Percentiles rank a stretch among this genome's conserved stretches.
phyloP scores from a whole-genome alignment of 1,140 invertebrate genomes.

The Pseudobourletiella spinata region DNA sequence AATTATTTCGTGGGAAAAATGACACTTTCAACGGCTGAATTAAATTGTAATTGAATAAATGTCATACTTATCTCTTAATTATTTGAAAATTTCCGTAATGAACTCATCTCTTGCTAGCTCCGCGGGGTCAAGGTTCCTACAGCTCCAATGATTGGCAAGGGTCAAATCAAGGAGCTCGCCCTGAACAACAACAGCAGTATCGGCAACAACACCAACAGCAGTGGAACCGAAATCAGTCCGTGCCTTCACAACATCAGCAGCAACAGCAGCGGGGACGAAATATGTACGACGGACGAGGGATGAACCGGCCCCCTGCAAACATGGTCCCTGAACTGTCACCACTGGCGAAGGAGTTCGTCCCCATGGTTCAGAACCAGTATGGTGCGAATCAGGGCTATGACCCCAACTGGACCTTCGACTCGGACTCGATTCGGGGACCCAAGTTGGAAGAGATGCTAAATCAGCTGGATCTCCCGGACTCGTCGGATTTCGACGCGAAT shows the following conservation, averaged over 20 bases:
- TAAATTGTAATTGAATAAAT: too few species aligned
- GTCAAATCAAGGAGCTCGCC: background rate
- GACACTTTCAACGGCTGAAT: too few species aligned
- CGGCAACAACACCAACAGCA: too few species aligned
- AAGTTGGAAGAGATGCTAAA: background rate
- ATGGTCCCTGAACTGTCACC: slow-evolving; percentile 7
- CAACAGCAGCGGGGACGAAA: background rate
- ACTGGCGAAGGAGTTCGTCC: slow-evolving; percentile 24
- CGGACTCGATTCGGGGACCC: background rate
- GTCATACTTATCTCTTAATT: too few species aligned
- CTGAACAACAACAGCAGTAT: background rate
- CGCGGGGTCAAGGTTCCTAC: background rate
- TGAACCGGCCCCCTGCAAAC: background rate
- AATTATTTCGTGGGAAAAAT: too few species aligned
- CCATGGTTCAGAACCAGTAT: background rate
- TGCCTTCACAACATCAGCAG: background rate
- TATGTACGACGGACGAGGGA: background rate
- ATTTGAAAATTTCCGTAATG: too few species aligned
- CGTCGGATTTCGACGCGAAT: background rate
- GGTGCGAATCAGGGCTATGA: slow-evolving; percentile 4
- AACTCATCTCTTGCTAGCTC: too few species aligned
- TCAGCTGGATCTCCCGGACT: background rate
- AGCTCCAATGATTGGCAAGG: background rate
- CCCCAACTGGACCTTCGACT: background rate
- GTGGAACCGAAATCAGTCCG: background rate